A percentile compares a stretch with the other conserved stretches of the same genome.
These are phyloP conservation scores for Parotocinclus haroldoi DNA, from an alignment of 2,797 vertebrate genomes.

Conservation along the genomic window DNA sequence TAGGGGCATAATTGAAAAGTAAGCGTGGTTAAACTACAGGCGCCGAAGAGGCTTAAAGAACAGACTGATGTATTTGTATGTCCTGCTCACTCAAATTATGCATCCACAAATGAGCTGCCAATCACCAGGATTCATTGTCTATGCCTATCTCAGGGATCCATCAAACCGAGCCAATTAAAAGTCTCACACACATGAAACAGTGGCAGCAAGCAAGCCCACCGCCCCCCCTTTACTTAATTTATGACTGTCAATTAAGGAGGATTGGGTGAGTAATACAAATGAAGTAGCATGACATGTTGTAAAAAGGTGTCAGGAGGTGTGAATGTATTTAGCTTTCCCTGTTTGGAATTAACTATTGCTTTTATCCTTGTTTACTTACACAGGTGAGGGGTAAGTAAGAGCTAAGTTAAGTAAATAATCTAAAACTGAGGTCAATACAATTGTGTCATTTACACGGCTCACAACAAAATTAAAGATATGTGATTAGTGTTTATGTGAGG, in stretches of 20 bases:
- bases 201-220: constrained; percentile 58
- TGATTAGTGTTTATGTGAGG: too few relatives aligned
- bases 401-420: too few relatives aligned
- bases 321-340: too few relatives aligned
- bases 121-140: constrained; percentile 75
- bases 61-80: constrained; percentile 55
- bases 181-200: constrained; percentile 65
- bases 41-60: constrained; percentile 48
- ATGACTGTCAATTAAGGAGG: constrained; percentile 78
- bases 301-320: too few relatives aligned
- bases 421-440: too few relatives aligned
- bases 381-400: too few relatives aligned
- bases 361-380: too few relatives aligned
- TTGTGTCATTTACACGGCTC: too few relatives aligned
- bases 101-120: constrained; percentile 75
- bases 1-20: constrained; percentile 20
- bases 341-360: too few relatives aligned
- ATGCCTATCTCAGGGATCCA: constrained; percentile 72
- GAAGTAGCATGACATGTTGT: too few relatives aligned
- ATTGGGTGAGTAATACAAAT: too few relatives aligned
- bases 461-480: too few relatives aligned
- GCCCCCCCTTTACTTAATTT: constrained; percentile 69
- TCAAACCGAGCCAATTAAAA: constrained; percentile 79
- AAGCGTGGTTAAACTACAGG: constrained; percentile 30
- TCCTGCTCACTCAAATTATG: constrained; percentile 66